Evolutionary conservation across 2,113 vertebrate species (phyloP).

Genomic region (Neodon shergylaensis): DNA sequence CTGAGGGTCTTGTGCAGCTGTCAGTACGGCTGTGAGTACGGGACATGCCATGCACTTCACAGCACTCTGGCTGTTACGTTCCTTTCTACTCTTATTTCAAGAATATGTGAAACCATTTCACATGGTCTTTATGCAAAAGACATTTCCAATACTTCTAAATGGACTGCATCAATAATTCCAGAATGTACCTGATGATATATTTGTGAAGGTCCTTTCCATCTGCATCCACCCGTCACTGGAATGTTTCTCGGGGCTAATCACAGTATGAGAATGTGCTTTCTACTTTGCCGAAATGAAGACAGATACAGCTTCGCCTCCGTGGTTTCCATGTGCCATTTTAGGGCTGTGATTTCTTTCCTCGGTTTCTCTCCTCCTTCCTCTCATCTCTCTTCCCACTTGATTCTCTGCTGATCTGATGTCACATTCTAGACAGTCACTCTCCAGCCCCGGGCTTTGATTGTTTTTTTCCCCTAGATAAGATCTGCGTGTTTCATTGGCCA

Average conservation of each 20-base stretch:
- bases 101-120: neutral
- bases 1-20: neutral
- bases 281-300: neutral
- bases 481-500: neutral
- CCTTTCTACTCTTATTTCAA: neutral
- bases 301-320: neutral
- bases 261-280: neutral
- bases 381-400: neutral
- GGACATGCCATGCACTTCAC: too few species aligned
- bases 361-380: too few species aligned
- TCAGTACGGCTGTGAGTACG: neutral
- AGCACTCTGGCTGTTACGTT: neutral
- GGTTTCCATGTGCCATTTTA: neutral
- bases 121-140: neutral
- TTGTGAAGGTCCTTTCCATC: neutral
- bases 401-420: too few species aligned
- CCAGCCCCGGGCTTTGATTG: neutral
- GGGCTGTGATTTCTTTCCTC: neutral
- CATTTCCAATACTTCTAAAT: neutral
- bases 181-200: neutral
- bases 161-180: neutral
- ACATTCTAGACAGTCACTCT: neutral
- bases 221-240: accelerated
- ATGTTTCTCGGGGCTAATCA: neutral
- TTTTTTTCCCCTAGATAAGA: neutral